phyloP scores from a whole-genome alignment of 2,113 vertebrate species.

The Andinoacara biseriatus region DNA sequence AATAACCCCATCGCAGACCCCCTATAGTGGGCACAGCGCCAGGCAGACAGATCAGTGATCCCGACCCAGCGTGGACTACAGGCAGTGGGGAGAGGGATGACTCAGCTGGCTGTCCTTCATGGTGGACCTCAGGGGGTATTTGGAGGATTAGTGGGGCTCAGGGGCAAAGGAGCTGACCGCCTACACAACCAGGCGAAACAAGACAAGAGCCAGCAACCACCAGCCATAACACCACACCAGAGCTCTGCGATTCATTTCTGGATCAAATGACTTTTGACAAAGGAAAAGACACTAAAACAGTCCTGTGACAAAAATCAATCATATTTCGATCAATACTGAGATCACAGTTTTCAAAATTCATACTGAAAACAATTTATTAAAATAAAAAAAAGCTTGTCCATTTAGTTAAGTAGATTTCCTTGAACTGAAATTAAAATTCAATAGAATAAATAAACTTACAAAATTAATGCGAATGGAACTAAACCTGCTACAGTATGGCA shows the following conservation, averaged over 20 bases:
- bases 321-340: neutral
- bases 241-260: neutral
- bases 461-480: neutral
- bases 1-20: conserved; percentile 15
- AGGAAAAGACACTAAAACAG: neutral
- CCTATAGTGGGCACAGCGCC: conserved; percentile 42
- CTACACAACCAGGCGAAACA: conserved; percentile 17
- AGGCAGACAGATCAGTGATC: conserved; percentile 68
- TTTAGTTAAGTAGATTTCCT: neutral
- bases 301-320: neutral
- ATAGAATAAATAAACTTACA: neutral
- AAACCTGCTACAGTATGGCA: neutral
- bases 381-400: neutral
- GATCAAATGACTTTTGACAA: neutral
- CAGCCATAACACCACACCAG: conserved; percentile 7
- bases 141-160: conserved; percentile 53
- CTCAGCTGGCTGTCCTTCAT: conserved; percentile 62
- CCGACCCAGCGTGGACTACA: conserved; percentile 31
- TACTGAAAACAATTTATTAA: neutral
- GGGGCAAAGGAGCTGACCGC: conserved; percentile 8
- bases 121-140: conserved; percentile 46
- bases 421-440: neutral
- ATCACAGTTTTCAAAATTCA: neutral
- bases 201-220: neutral
- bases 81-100: conserved; percentile 46